Percentiles rank a stretch among this genome's conserved stretches.
These are phyloP conservation scores for Apocheima hispidaria DNA, from an alignment of 2,888 invertebrate species.

Conservation along the genomic window DNA sequence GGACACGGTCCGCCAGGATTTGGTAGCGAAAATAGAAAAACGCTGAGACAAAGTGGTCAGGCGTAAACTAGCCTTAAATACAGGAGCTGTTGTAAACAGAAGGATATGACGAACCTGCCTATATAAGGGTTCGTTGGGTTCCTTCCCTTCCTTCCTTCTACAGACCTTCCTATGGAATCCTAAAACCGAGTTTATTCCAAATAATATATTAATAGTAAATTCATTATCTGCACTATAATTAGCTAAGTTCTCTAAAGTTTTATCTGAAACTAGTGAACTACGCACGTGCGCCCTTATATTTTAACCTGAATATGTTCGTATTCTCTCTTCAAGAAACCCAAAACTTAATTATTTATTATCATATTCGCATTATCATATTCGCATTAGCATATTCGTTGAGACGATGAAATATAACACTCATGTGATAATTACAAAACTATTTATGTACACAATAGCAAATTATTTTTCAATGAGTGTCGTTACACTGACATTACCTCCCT, in stretches of 20 bases:
- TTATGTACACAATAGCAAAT: too few species aligned
- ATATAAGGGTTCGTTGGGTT: too few species aligned
- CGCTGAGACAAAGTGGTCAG: neutral
- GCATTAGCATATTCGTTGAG: constrained; percentile 14
- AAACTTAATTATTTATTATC: constrained; percentile 21
- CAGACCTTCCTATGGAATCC: too few species aligned
- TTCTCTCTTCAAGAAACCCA: constrained; percentile 12
- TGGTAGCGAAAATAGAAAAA: constrained; percentile 8
- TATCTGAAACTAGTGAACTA: neutral
- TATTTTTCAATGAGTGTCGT: too few species aligned
- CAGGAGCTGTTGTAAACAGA: neutral
- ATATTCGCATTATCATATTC: too few species aligned
- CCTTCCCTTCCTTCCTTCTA: too few species aligned
- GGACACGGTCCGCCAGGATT: constrained; percentile 1
- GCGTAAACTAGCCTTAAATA: neutral
- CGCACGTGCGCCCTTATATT: neutral
- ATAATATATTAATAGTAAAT: too few species aligned
- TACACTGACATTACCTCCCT: too few species aligned
- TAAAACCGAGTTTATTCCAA: too few species aligned
- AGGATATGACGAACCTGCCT: neutral
- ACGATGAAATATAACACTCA: constrained; percentile 18
- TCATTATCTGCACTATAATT: too few species aligned
- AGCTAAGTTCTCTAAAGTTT: too few species aligned
- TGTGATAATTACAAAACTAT: constrained; percentile 7
- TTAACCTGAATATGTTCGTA: neutral